These are phyloP conservation scores for Diplazon laetatorius DNA, from an alignment of 2,888 invertebrate species.

Conservation along the genomic window DNA sequence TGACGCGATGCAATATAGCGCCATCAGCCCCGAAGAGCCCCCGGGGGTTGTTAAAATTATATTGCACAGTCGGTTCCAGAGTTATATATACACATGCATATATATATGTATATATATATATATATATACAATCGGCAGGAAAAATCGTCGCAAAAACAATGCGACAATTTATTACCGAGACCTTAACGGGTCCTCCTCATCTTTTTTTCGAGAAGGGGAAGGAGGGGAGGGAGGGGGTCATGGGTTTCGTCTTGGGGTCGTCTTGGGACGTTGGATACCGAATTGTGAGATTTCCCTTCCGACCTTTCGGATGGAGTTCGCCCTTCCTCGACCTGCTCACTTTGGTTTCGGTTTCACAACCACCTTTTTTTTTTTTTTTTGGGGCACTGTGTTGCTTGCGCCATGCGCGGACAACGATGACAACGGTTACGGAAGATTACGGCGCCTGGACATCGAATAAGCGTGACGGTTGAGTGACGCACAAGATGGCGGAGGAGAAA, in stretches of 20 bases:
- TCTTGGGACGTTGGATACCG: conserved; percentile 41
- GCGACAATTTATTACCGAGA: conserved; percentile 76
- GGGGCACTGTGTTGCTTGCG: background rate
- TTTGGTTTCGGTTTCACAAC: background rate
- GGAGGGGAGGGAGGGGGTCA: too few species aligned
- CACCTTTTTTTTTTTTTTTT: too few species aligned
- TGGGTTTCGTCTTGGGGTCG: conserved; percentile 26
- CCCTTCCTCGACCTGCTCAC: too few species aligned
- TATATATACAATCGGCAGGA: conserved; percentile 76
- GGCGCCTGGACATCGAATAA: conserved; percentile 35
- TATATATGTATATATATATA: too few species aligned
- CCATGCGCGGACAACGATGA: conserved; percentile 6
- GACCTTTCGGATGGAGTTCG: background rate
- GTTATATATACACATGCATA: too few species aligned
- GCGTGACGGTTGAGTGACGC: conserved; percentile 40
- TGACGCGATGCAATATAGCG: conserved; percentile 42
- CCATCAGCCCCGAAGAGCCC: conserved; percentile 44
- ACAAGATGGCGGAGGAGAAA: conserved; percentile 31
- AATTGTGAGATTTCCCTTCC: conserved; percentile 45
- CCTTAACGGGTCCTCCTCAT: too few species aligned
- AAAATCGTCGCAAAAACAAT: conserved; percentile 78
- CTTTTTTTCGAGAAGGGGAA: too few species aligned
- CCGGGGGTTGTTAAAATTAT: conserved; percentile 79
- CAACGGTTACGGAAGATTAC: too few species aligned
- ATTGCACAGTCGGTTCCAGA: conserved; percentile 74